Evolutionary conservation across 2,888 invertebrate genomes (phyloP), one percentile per base, ranked within the genome.

Genomic region (Scaeva pyrastri): DNA sequence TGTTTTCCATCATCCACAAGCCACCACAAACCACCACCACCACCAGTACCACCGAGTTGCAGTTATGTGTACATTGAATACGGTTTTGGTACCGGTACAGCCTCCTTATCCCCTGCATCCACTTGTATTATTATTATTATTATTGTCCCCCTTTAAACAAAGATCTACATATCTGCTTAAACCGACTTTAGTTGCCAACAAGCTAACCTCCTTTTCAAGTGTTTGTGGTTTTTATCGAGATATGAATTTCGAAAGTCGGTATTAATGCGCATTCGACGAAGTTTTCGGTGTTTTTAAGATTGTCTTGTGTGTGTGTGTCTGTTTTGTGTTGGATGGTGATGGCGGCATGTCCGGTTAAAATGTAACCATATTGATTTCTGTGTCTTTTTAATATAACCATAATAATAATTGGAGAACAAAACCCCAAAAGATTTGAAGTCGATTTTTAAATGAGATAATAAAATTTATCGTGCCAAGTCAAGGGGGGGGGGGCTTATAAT

Each of bases 151-250:
- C 23, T n/a, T n/a, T n/a, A 52, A 64, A 52, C 55, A 76, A 62
- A 68, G 26, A 60, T 55, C 64, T 71, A n/a, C n/a, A n/a, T n/a
- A 48, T 64, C 58, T 50, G 50, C 11, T 1, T 1, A 11, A 66
- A 45, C 23, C 73, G 64, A 66, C 31, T 31, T 52, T 48, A 60
- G 14, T n/a, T 26, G 12, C 31, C 43, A 52, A 26, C 76, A 56
- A 62, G 71, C 43, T 55, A 76, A 73, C 72, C 76, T 76, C 76
- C 55, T 77, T 77, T 77, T 71, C 85, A 86, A 72, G 81, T 81
- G 76, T 81, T 86, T 86, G 85, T 73, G 77, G 85, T 86, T 77
- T 62, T 68, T 68, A 81, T 81, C 77, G 77, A 31, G 31, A 31
- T 31, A 31, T 8, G 31, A 0, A 73, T 77, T 86, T 81, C 76